Evolutionary conservation across 2,113 vertebrate genomes (phyloP).

Genomic region (Anoura caudifer): DNA sequence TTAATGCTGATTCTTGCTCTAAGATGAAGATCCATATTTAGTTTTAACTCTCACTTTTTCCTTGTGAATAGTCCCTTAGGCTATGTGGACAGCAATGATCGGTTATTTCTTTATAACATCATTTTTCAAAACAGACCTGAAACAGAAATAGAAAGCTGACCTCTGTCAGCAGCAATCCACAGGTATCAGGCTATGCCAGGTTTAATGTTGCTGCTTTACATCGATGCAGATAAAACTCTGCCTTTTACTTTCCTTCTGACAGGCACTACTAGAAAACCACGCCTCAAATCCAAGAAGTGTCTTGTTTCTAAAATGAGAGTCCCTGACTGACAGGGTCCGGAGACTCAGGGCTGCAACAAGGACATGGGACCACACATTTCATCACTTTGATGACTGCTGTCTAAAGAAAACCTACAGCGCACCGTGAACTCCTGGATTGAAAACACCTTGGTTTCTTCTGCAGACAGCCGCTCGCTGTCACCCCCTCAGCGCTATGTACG

Average conservation of each 20-base stretch:
- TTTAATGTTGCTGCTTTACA: background rate
- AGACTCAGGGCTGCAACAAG: background rate
- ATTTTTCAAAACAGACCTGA: background rate
- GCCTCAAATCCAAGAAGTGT: background rate
- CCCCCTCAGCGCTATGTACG: accelerated
- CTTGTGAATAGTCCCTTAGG: background rate
- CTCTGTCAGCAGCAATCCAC: background rate
- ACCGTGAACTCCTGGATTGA: accelerated
- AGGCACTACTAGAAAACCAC: background rate
- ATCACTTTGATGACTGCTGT: background rate
- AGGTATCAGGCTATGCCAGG: background rate
- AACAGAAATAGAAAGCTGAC: background rate
- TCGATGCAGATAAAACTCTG: background rate
- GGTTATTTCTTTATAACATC: background rate
- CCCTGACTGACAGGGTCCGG: background rate
- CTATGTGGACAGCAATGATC: background rate
- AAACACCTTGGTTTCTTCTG: background rate
- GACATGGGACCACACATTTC: background rate
- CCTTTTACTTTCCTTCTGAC: background rate
- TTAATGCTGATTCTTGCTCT: background rate
- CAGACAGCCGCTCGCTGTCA: background rate
- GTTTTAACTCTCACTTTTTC: background rate
- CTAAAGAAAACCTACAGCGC: background rate
- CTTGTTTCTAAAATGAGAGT: background rate
- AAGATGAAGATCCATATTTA: background rate